These are phyloP conservation scores for Lichenostomus cassidix DNA, from an alignment of 2,113 vertebrate genomes.

Conservation along the genomic window DNA sequence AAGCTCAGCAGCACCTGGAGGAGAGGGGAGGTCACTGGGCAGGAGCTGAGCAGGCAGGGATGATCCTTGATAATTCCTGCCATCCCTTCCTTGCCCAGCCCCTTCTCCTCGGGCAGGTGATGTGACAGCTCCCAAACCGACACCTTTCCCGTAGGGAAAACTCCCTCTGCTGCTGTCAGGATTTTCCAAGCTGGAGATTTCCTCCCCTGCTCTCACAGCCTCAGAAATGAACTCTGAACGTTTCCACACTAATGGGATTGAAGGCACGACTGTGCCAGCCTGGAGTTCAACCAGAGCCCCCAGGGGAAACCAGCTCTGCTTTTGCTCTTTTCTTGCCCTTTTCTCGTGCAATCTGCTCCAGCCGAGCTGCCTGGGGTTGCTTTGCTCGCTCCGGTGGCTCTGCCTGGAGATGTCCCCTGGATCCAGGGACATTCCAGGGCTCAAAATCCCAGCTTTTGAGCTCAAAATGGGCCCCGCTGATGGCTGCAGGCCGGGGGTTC, in stretches of 20 bases:
- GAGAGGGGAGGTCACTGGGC: not conserved
- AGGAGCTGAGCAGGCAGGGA: not conserved
- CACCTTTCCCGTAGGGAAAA: not conserved
- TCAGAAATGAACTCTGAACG: not conserved
- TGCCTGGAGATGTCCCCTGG: not conserved
- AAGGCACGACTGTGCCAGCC: not conserved
- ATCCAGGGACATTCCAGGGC: not conserved
- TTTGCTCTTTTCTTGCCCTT: not conserved
- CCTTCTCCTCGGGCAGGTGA: not conserved
- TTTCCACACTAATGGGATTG: not conserved
- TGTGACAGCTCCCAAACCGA: not conserved
- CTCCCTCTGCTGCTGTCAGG: not conserved
- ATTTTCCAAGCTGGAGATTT: not conserved
- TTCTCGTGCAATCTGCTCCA: not conserved
- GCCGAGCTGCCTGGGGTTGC: not conserved
- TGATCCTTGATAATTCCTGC: not conserved
- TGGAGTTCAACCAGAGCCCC: not conserved
- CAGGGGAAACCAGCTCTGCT: not conserved
- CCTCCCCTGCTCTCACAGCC: not conserved
- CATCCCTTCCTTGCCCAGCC: not conserved
- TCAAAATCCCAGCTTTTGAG: not conserved
- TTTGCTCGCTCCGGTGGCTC: not conserved
- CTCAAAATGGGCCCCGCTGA: not conserved
- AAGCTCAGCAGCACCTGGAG: not conserved
- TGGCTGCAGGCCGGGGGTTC: not conserved